A percentile compares a stretch with the other conserved stretches of the same genome.
These are phyloP conservation scores for Branchellion lobata DNA, from an alignment of 2,888 invertebrate species.

Conservation along the genomic window DNA sequence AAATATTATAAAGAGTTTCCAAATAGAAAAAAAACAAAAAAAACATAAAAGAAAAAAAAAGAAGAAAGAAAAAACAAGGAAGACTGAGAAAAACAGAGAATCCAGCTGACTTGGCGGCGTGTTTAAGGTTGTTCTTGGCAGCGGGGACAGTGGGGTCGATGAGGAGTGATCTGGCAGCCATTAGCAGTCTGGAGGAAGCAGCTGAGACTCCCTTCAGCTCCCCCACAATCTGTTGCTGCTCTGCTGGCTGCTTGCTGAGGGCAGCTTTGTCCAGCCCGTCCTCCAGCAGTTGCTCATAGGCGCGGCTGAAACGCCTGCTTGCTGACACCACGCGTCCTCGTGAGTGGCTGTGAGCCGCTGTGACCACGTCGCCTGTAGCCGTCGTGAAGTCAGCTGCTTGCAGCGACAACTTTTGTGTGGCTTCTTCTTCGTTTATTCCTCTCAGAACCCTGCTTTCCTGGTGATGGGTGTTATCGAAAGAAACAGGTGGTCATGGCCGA, in stretches of 20 bases:
- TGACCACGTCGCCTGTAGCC: slow-evolving; percentile 79
- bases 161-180: slow-evolving; percentile 83
- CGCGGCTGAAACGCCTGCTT: slow-evolving; percentile 73
- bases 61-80: no score
- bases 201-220: slow-evolving; percentile 84
- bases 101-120: slow-evolving; percentile 71
- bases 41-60: no score
- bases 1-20: neutral
- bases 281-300: slow-evolving; percentile 76
- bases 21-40: slow-evolving; percentile 1
- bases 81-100: neutral
- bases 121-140: slow-evolving; percentile 82
- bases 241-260: slow-evolving; percentile 68
- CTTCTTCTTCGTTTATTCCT: neutral
- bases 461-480: no score
- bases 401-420: slow-evolving; percentile 72
- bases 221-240: slow-evolving; percentile 78
- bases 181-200: slow-evolving; percentile 79
- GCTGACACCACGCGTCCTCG: slow-evolving; percentile 69
- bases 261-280: slow-evolving; percentile 56
- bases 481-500: no score
- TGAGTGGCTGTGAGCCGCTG: slow-evolving; percentile 72
- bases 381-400: slow-evolving; percentile 82
- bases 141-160: slow-evolving; percentile 86
- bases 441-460: neutral